Evolutionary conservation across 2,888 invertebrate genomes (phyloP).

Genomic region (Polyommatus iphigenia): DNA sequence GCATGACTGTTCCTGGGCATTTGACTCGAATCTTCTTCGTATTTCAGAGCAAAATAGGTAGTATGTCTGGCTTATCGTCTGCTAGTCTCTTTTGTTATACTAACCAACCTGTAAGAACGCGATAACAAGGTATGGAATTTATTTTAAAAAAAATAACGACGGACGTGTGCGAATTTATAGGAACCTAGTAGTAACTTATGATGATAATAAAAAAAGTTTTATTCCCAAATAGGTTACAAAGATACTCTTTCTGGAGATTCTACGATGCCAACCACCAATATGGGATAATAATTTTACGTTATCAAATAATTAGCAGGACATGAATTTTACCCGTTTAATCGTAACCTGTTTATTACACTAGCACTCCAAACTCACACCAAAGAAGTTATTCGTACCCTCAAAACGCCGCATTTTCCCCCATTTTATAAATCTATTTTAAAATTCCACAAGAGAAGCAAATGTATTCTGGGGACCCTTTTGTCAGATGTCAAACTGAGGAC

Average conservation of each 20-base stretch:
- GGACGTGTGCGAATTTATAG: too few relatives aligned
- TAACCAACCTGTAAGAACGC: background rate
- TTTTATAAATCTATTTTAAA: conserved; percentile 40
- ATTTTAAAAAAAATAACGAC: too few relatives aligned
- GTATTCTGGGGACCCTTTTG: conserved; percentile 40
- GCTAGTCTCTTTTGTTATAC: background rate
- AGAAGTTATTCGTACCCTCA: background rate
- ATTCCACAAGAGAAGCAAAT: conserved; percentile 40
- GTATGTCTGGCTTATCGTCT: background rate
- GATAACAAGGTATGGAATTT: background rate
- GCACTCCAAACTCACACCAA: background rate
- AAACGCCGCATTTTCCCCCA: background rate
- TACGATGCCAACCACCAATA: too few relatives aligned
- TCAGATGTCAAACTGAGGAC: conserved; percentile 39
- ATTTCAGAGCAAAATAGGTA: background rate
- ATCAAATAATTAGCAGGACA: too few relatives aligned
- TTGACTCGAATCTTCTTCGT: background rate
- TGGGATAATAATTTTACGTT: too few relatives aligned
- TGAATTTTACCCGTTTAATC: background rate
- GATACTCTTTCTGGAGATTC: too few relatives aligned
- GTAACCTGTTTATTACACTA: background rate
- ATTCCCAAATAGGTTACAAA: too few relatives aligned
- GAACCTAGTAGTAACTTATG: too few relatives aligned
- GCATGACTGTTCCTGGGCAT: conserved; percentile 29
- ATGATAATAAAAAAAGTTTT: too few relatives aligned